Percentiles rank a stretch among this genome's conserved stretches.
phyloP scores from a whole-genome alignment of 2,797 vertebrate species.

The Acridotheres tristis region DNA sequence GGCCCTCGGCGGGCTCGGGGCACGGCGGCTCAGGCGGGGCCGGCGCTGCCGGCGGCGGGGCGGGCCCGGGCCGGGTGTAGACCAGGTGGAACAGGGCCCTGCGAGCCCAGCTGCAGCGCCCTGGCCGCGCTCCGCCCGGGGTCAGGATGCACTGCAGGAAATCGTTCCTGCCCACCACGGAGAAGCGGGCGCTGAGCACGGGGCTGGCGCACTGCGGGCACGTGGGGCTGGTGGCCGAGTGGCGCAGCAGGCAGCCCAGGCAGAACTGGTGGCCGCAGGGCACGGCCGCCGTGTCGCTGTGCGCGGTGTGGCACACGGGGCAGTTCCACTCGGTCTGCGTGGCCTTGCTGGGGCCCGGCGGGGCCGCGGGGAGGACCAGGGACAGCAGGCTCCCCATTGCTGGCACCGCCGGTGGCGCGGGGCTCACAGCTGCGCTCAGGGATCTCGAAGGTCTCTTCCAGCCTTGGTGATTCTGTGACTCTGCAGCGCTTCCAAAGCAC shows the following conservation, averaged over 20 bases:
- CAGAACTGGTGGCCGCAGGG: neutral
- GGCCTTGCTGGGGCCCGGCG: neutral
- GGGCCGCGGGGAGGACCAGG: fast-evolving
- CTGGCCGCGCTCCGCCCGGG: neutral
- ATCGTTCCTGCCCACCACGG: neutral
- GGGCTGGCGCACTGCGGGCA: neutral
- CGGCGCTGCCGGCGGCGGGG: too few relatives aligned
- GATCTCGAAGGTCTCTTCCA: neutral
- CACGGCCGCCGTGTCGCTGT: neutral
- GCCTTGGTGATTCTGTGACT: neutral
- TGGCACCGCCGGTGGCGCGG: neutral
- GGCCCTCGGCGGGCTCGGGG: fast-evolving
- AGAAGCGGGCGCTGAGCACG: neutral
- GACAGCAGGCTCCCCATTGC: neutral
- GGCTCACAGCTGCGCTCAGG: fast-evolving
- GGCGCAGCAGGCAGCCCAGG: neutral
- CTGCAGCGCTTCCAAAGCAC: neutral
- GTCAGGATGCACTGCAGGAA: neutral
- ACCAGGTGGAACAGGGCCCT: neutral
- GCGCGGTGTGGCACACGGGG: neutral
- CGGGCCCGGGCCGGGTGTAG: too few relatives aligned
- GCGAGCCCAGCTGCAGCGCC: fast-evolving
- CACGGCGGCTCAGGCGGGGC: fast-evolving
- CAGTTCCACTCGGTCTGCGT: neutral
- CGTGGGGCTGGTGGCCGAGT: neutral